Evolutionary conservation across 2,797 vertebrate genomes (phyloP).

Genomic region (Jordanella pulchra): DNA sequence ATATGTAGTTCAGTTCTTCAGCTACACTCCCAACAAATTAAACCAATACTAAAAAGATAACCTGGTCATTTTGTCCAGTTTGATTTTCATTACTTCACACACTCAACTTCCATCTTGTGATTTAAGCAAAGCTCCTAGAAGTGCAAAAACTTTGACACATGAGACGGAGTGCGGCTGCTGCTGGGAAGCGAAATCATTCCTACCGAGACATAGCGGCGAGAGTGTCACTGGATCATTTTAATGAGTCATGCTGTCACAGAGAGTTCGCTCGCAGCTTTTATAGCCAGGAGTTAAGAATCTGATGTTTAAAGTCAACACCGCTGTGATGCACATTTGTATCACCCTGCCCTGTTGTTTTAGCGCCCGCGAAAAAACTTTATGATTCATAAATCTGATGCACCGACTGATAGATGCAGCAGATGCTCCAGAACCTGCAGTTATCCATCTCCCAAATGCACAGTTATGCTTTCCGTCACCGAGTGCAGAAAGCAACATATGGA

Average conservation of each 20-base stretch:
- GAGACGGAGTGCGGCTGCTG: constrained; percentile 6
- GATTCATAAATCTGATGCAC: constrained; percentile 42
- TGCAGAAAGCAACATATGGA: background rate
- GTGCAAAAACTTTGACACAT: constrained; percentile 19
- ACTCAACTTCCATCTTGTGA: background rate
- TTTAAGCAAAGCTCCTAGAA: background rate
- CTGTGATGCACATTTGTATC: constrained; percentile 23
- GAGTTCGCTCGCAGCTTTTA: constrained; percentile 43
- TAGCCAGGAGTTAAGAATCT: constrained; percentile 47
- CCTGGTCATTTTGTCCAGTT: too few species aligned
- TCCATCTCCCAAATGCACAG: constrained; percentile 20
- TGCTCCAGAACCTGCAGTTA: background rate
- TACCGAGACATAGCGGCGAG: background rate
- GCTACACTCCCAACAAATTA: background rate
- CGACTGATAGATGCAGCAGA: constrained; percentile 23
- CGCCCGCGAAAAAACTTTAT: constrained; percentile 40
- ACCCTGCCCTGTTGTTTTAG: constrained; percentile 33
- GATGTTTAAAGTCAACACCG: constrained; percentile 37
- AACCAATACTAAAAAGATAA: background rate
- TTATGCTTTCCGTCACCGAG: constrained; percentile 9
- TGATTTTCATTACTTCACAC: background rate
- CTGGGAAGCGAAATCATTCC: background rate
- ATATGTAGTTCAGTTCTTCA: background rate
- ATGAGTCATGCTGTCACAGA: constrained; percentile 25
- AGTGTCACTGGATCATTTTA: constrained; percentile 4